A percentile compares a stretch with the other conserved stretches of the same genome.
phyloP scores from a whole-genome alignment of 1,140 invertebrate species.

The Scaptomyza montana region DNA sequence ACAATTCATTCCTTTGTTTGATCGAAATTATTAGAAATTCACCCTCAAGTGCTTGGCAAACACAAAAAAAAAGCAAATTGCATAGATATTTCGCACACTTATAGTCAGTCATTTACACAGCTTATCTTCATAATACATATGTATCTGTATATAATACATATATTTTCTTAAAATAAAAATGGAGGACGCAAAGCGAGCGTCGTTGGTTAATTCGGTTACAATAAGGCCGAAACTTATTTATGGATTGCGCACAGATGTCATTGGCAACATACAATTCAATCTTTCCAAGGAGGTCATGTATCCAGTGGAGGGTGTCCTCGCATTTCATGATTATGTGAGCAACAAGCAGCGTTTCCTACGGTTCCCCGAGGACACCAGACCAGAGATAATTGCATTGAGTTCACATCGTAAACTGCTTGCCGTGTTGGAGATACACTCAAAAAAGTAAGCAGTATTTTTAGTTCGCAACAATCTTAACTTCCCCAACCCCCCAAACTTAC shows the following conservation, averaged over 20 bases:
- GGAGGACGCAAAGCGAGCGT: slow-evolving; percentile 49
- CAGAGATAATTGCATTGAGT: slow-evolving; percentile 73
- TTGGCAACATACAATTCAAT: slow-evolving; percentile 86
- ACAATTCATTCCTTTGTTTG: slow-evolving; percentile 64
- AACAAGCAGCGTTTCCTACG: slow-evolving; percentile 84
- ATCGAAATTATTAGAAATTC: slow-evolving; percentile 60
- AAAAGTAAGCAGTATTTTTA: slow-evolving; percentile 48
- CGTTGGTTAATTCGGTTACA: slow-evolving; percentile 45
- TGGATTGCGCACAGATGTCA: slow-evolving; percentile 86
- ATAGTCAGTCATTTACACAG: background rate
- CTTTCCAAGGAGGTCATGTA: slow-evolving; percentile 87
- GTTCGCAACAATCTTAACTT: background rate
- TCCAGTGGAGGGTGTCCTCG: slow-evolving; percentile 86
- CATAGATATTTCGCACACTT: background rate
- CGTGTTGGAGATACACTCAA: slow-evolving; percentile 62
- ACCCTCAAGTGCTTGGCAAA: slow-evolving; percentile 20
- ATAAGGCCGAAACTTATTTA: slow-evolving; percentile 86
- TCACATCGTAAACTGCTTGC: slow-evolving; percentile 76
- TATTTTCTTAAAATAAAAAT: slow-evolving; percentile 57
- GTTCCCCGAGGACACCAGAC: slow-evolving; percentile 69
- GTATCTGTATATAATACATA: slow-evolving; percentile 15
- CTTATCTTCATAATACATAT: background rate
- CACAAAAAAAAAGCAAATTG: slow-evolving; percentile 26
- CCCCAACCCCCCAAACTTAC: too few relatives aligned
- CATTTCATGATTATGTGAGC: slow-evolving; percentile 85